Evolutionary conservation across 1,140 invertebrate genomes (phyloP).

Genomic region (Drepana arcuata): DNA sequence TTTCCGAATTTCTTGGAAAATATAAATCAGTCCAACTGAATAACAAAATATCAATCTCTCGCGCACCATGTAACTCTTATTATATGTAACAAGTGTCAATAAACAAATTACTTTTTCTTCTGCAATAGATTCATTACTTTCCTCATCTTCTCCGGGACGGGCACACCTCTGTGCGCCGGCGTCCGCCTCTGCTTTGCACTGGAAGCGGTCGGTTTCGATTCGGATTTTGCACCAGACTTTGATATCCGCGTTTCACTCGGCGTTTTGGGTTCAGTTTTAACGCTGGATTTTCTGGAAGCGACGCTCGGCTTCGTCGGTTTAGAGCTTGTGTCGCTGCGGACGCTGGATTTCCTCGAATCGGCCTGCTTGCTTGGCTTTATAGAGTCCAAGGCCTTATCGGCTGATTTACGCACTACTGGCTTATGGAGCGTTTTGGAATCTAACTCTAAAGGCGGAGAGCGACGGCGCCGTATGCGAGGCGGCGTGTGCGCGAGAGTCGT

Average conservation of each 20-base stretch:
- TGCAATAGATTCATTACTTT: conserved; percentile 39
- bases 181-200: conserved; percentile 19
- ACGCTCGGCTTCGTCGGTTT: conserved; percentile 11
- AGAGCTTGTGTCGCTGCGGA: conserved; percentile 5
- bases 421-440: conserved; percentile 6
- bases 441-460: conserved; percentile 26
- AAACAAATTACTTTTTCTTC: too few relatives aligned
- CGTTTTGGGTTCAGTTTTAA: conserved; percentile 11
- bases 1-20: conserved; percentile 1
- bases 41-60: conserved; percentile 10
- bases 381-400: conserved; percentile 2
- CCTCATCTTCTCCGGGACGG: conserved; percentile 42
- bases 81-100: too few relatives aligned
- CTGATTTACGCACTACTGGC: conserved; percentile 6
- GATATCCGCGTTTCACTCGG: conserved; percentile 12
- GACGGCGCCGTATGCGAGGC: conserved; percentile 40
- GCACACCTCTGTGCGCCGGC: conserved; percentile 26
- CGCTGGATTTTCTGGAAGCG: conserved; percentile 23
- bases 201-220: conserved; percentile 3
- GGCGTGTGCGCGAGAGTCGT: conserved; percentile 61
- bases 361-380: conserved; percentile 21
- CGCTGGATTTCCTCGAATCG: conserved; percentile 22
- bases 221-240: conserved; percentile 6
- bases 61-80: too few relatives aligned
- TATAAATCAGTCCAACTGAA: conserved; percentile 9